Base-by-base conservation (phyloP, 2,113 vertebrate species). In the Mustela lutreola region DNA sequence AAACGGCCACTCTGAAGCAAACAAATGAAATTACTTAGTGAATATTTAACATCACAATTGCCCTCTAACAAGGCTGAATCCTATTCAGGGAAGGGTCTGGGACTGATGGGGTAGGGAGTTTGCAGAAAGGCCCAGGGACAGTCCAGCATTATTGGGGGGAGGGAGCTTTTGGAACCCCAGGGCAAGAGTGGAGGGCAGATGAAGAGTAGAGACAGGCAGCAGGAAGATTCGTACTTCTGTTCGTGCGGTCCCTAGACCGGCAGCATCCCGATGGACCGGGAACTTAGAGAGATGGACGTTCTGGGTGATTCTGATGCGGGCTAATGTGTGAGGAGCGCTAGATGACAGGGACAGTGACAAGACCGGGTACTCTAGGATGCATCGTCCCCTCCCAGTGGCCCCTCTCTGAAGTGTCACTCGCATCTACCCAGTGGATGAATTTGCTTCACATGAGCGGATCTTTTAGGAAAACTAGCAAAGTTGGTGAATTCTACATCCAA, bases 61-160 rank as follows among this genome's bases (percentile, higher is more conserved):
- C 10, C 31, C 39, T 70, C 81, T 75, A 56, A 39, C 50, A 58
- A 56, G 39, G 42, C 33, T 71, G 58, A 53, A 48, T 75, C n/a
- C 50, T 80, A 7, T 63, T 63, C 53, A 78, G 16, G 1, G 11
- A 63, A 93, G 67, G 24, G 5, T 3, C 82, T 75, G 7, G 42
- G 22, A 2, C 24, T 16, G 24, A 39, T 28, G 19, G 48, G 26
- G 70, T 4, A 31, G 42, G 22, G 31, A 39, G 14, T 39, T 70
- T 63, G 67, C 95, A 84, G 31, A 58, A 0, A 36, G 63, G 45
- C 42, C 84, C 1, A 19, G 24, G 24, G 48, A 67, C 7, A 28
- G 19, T 28, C 9, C 56, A 39, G 9, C 2, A 1, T 31, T 19
- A 19, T 48, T 1, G 31, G 9, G 1, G 42, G 36, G 1, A n/a